Conservation (phyloP, 2,888 invertebrate species). For the Lasioglossum pauxillum region DNA sequence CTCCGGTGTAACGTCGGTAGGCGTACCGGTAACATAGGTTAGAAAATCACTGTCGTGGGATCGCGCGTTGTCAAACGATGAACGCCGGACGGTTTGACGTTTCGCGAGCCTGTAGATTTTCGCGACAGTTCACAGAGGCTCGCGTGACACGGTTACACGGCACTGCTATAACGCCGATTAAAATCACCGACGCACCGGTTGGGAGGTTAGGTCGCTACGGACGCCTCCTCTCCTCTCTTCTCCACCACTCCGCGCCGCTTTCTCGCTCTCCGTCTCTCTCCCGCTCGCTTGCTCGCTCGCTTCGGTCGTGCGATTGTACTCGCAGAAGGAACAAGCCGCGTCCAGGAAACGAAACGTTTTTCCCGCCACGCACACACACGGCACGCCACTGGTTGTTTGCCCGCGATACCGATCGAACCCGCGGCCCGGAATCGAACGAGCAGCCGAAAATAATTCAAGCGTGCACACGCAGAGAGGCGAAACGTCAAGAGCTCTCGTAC, state of each 20-base stretch:
- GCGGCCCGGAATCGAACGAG: conserved; percentile 22
- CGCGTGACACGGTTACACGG: conserved; percentile 59
- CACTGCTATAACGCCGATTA: conserved; percentile 44
- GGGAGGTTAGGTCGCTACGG: conserved; percentile 70
- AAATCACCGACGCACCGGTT: conserved; percentile 69
- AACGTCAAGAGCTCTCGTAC: conserved; percentile 58
- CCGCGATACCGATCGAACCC: conserved; percentile 36
- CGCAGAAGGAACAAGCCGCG: conserved; percentile 44
- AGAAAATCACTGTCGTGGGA: conserved; percentile 37
- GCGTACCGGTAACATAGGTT: conserved; percentile 47
- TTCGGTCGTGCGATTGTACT: conserved; percentile 43
- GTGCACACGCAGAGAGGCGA: conserved; percentile 33
- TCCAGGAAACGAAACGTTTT: conserved; percentile 23
- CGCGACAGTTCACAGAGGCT: conserved; percentile 31
- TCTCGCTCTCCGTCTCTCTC: conserved; percentile 29
- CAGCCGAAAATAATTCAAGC: conserved; percentile 37
- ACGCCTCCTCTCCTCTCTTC: conserved; percentile 51
- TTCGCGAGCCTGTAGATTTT: conserved; percentile 22
- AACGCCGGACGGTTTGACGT: conserved; percentile 18
- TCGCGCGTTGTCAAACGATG: conserved; percentile 9
- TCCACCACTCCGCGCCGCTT: conserved; percentile 38
- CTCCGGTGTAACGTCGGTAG: background rate
- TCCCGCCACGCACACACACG: conserved; percentile 46
- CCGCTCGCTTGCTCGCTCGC: conserved; percentile 1
- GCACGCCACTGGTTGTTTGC: background rate